Evolutionary conservation across 2,888 invertebrate species (phyloP).

Genomic region (Chrysodeixis includens): DNA sequence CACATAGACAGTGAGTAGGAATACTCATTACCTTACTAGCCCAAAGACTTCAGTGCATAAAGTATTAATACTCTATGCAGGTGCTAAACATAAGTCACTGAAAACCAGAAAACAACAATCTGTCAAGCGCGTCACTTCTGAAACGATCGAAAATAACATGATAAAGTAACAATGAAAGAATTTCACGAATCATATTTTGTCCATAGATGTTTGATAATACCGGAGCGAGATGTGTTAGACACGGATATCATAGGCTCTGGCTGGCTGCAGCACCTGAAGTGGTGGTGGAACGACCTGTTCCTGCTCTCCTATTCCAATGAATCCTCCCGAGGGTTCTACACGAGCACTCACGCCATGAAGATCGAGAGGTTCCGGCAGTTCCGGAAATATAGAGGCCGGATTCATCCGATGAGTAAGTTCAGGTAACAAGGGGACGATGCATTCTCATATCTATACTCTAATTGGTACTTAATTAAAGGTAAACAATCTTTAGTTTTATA

Average conservation of each 20-base stretch:
- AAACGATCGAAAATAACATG: neutral
- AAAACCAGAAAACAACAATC: neutral
- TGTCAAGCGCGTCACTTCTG: neutral
- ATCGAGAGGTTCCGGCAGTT: slow-evolving; percentile 64
- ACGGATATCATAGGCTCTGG: slow-evolving; percentile 57
- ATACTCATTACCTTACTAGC: too few relatives aligned
- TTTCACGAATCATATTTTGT: slow-evolving; percentile 57
- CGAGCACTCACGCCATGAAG: slow-evolving; percentile 64
- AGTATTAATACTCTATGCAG: too few relatives aligned
- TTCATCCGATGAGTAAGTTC: slow-evolving; percentile 67
- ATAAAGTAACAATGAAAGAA: neutral
- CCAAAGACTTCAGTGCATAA: too few relatives aligned
- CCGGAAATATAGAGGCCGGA: slow-evolving; percentile 53
- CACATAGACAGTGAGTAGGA: too few relatives aligned
- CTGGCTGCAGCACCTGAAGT: slow-evolving; percentile 35
- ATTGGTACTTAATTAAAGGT: too few relatives aligned
- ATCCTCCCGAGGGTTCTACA: slow-evolving; percentile 59
- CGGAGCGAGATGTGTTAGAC: slow-evolving; percentile 65
- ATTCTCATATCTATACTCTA: too few relatives aligned
- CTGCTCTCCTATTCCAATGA: slow-evolving; percentile 62
- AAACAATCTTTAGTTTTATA: too few relatives aligned
- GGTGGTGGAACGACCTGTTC: slow-evolving; percentile 68
- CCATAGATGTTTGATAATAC: slow-evolving; percentile 61
- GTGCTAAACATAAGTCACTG: neutral
- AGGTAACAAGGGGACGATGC: too few relatives aligned